Conservation (phyloP, 2,888 invertebrate genomes). For the Scelioninae gen. 2 region DNA sequence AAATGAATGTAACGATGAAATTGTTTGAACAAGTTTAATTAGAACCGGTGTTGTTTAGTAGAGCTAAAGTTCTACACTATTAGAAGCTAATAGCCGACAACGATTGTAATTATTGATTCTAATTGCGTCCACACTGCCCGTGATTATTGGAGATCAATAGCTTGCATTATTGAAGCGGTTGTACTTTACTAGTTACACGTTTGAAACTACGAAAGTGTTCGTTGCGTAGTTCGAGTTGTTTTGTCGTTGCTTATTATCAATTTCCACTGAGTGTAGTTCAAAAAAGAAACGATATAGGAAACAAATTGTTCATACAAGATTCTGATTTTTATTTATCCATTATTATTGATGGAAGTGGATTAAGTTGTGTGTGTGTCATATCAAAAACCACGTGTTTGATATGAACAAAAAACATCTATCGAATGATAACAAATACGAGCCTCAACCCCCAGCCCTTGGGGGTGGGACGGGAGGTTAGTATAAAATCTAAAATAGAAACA, state of each 20-base stretch:
- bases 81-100: slow-evolving; percentile 48
- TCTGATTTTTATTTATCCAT: too few relatives aligned
- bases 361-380: too few relatives aligned
- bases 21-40: slow-evolving; percentile 47
- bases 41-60: slow-evolving; percentile 39
- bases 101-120: slow-evolving; percentile 53
- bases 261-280: slow-evolving; percentile 12
- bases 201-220: slow-evolving; percentile 34
- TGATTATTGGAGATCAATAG: slow-evolving; percentile 54
- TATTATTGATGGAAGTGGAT: too few relatives aligned
- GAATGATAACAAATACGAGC: too few relatives aligned
- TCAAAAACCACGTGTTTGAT: too few relatives aligned
- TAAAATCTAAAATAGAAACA: too few relatives aligned
- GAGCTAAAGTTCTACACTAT: slow-evolving; percentile 43
- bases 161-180: slow-evolving; percentile 52
- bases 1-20: slow-evolving; percentile 25
- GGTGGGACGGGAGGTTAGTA: too few relatives aligned
- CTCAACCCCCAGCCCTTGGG: too few relatives aligned
- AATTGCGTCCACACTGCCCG: slow-evolving; percentile 48
- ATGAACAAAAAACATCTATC: too few relatives aligned
- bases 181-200: slow-evolving; percentile 50
- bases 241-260: slow-evolving; percentile 34
- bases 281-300: neutral
- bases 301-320: neutral
- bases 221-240: neutral